Evolutionary conservation across 2,888 invertebrate genomes (phyloP), one percentile per base, ranked within the genome.

Genomic region (Formica aserva): DNA sequence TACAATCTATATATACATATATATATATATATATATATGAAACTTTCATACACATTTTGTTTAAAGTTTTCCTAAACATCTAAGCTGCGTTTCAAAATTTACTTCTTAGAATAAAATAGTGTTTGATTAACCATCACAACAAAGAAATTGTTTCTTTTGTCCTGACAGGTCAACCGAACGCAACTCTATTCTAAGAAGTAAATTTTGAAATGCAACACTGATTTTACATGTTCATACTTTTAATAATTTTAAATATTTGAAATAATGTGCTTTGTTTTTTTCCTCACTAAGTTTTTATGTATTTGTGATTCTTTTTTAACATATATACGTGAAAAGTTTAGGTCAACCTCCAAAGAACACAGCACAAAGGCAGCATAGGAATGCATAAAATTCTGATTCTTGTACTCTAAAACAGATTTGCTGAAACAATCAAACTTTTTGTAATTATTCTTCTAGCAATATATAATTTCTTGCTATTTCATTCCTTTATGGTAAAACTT

Each of bases 341-440:
- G 55, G 52, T 81, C 35, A 48, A 62, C 71, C 22, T 83, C 62
- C 60, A 72, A 77, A 85, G 85, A 88, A 91, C 88, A 86, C 89
- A 86, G 88, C 85, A 85, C 89, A 91, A 93, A 93, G 92, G 92
- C 92, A 92, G 91, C 91, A 87, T 87, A 94, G 94, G 94, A 94
- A 94, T 94, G 94, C 92, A 93, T 80, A 84, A 88, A 75, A 81
- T 86, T 78, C 80, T 80, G 78, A 32, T 11, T 48, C 67, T 45
- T 48, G 41, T 41, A 29, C 83, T 72, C 65, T 77, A 62, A 65
- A 90, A 83, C 65, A 83, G 32, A 82, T 83, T 77, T 71, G 9
- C 41, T 81, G 55, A 63, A 82, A 83, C 35, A 67, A 76, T 62
- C 57, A 82, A 85, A 45, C n/a, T 45, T 48, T 26, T 48, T 55